Evolutionary conservation across 2,888 invertebrate genomes (phyloP), one percentile per base, ranked within the genome.

Genomic region (Spialia ferax): DNA sequence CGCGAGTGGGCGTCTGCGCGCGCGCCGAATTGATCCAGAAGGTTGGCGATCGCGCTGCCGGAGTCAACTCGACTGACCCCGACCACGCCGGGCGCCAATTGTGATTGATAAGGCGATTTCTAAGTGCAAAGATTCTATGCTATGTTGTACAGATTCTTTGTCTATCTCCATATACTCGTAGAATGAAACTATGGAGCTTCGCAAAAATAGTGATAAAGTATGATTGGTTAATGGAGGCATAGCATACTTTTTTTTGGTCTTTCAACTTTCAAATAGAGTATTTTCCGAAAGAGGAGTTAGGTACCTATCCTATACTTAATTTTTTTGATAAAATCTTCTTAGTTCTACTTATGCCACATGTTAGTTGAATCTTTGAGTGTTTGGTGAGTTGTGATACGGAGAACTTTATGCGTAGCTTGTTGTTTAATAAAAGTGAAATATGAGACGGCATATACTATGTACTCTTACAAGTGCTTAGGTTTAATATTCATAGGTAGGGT

Each of bases 1-100:
- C 26, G n/a, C 48, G 38, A 15, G 57, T 50, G 52, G 61, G 61
- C 61, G 59, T 45, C 42, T 15, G 45, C 18, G 18, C 45, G 50
- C 50, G 50, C 32, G 50, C 50, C 61, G 50, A 50, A 50, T 20
- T 50, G 61, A 35, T 61, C 50, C 50, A 13, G 60, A 48, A 48
- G 29, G 45, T 32, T 29, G 45, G 13, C 60, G 50, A 13, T 61
- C 32, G 48, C 22, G 61, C 20, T 18, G 45, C 45, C 18, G 45
- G 18, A 45, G 45, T 45, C 45, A 45, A 45, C 45, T 45, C 18
- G 10, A 18, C n/a, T 45, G 45, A 45, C 45, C 45, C 45, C n/a
- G 3, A n/a, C 42, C 42, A 15, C 35, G 13, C 3, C 13, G 11
- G 1, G 13, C 8, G 45, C 8, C 45, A 10, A 45, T 45, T 45